A percentile compares a stretch with the other conserved stretches of the same genome.
These are phyloP conservation scores for Bembecia ichneumoniformis DNA, from an alignment of 2,888 invertebrate genomes.

Conservation along the genomic window DNA sequence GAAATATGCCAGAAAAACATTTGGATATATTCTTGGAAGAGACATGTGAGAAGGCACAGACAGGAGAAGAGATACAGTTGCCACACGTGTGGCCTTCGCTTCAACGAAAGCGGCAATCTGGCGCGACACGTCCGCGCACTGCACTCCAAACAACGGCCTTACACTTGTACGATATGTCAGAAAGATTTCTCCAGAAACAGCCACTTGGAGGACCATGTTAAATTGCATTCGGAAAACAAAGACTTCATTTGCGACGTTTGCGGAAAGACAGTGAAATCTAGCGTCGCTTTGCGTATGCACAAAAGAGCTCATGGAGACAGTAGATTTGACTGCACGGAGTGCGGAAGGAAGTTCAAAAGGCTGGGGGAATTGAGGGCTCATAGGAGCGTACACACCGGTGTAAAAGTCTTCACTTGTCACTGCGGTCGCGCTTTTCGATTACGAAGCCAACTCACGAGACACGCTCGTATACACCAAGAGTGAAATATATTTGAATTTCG, in stretches of 20 bases:
- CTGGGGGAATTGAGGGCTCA: constrained; percentile 68
- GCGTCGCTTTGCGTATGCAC: constrained; percentile 67
- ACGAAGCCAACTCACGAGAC: constrained; percentile 35
- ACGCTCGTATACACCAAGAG: constrained; percentile 20
- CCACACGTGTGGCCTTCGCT: constrained; percentile 64
- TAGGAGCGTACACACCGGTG: constrained; percentile 68
- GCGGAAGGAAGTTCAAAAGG: constrained; percentile 70
- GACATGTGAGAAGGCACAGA: constrained; percentile 60
- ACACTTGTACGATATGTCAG: constrained; percentile 57
- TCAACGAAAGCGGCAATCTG: constrained; percentile 60
- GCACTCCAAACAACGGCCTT: constrained; percentile 59
- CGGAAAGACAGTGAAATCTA: constrained; percentile 64
- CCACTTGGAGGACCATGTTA: constrained; percentile 63
- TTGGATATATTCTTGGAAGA: constrained; percentile 36
- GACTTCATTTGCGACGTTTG: constrained; percentile 69
- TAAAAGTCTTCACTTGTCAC: constrained; percentile 63
- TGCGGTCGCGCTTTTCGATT: constrained; percentile 68
- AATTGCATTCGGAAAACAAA: constrained; percentile 50
- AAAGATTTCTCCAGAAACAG: constrained; percentile 59
- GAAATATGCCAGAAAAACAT: constrained; percentile 44
- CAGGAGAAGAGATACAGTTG: constrained; percentile 55
- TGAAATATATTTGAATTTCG: neutral
- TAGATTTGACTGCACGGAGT: constrained; percentile 54
- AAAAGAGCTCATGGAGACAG: constrained; percentile 42
- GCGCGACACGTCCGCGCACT: constrained; percentile 62